Percentiles rank a stretch among this genome's conserved stretches.
phyloP scores from a whole-genome alignment of 2,113 vertebrate species.

The Mormyrus iriodes region DNA sequence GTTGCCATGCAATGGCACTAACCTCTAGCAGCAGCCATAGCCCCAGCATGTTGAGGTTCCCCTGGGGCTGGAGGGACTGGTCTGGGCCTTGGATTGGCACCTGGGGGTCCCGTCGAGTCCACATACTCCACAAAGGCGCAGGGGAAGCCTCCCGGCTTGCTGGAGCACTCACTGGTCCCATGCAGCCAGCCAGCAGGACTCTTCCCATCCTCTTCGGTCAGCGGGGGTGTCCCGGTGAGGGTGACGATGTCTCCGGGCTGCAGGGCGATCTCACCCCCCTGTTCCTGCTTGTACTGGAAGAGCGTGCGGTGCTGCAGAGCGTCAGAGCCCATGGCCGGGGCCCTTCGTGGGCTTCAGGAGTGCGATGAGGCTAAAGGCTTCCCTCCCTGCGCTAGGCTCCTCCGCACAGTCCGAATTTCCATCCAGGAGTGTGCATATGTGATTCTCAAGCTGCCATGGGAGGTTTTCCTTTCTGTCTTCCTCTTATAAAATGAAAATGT shows the following conservation, averaged over 20 bases:
- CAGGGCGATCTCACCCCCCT: conserved; percentile 82
- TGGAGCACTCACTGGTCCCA: conserved; percentile 82
- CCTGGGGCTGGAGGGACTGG: conserved; percentile 36
- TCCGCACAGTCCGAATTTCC: background rate
- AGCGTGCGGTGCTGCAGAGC: conserved; percentile 82
- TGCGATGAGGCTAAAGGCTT: background rate
- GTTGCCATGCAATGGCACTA: conserved; percentile 42
- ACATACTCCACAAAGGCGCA: conserved; percentile 85
- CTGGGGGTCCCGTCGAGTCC: conserved; percentile 70
- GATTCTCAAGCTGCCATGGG: background rate
- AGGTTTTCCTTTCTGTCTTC: background rate
- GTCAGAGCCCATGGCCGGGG: conserved; percentile 58
- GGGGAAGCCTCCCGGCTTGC: conserved; percentile 79
- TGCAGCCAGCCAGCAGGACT: conserved; percentile 77
- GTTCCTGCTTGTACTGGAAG: conserved; percentile 79
- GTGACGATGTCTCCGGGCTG: conserved; percentile 73
- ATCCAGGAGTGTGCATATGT: background rate
- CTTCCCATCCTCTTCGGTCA: conserved; percentile 67
- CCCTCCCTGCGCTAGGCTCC: background rate
- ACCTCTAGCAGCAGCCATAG: conserved; percentile 51
- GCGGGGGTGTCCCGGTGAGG: conserved; percentile 71
- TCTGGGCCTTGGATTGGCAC: conserved; percentile 66
- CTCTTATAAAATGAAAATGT: background rate
- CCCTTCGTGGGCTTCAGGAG: conserved; percentile 24
- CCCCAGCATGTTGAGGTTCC: conserved; percentile 29